phyloP scores from a whole-genome alignment of 2,113 vertebrate species.

The Tonatia bakeri region DNA sequence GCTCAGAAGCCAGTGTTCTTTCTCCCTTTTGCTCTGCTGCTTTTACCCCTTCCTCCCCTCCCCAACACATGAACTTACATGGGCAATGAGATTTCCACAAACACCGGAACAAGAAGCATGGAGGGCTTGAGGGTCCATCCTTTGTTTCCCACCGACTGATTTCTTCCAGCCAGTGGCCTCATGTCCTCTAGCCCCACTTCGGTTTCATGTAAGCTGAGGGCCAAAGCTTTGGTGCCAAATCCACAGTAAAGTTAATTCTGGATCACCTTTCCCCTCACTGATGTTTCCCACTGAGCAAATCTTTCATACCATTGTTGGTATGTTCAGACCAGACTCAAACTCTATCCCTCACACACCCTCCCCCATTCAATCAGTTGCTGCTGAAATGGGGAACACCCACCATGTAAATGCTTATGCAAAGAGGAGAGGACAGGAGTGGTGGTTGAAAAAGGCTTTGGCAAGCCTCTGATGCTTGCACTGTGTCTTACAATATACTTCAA shows the following conservation, averaged over 20 bases:
- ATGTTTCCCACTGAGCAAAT: neutral
- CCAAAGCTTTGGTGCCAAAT: neutral
- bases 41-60: rapidly evolving
- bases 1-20: neutral
- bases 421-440: neutral
- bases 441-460: neutral
- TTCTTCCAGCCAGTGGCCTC: neutral
- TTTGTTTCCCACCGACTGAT: neutral
- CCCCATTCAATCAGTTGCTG: neutral
- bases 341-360: neutral
- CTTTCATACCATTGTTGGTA: neutral
- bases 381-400: neutral
- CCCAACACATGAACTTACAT: neutral
- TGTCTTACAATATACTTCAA: neutral
- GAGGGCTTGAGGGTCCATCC: neutral
- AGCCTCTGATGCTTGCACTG: neutral
- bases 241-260: slow-evolving; percentile 9
- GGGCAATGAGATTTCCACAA: neutral
- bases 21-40: neutral
- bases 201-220: neutral
- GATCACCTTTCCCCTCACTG: neutral
- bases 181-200: neutral
- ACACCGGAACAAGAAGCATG: neutral
- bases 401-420: neutral
- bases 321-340: neutral